phyloP scores from a whole-genome alignment of 2,113 vertebrate species.

The Silurus glanis region DNA sequence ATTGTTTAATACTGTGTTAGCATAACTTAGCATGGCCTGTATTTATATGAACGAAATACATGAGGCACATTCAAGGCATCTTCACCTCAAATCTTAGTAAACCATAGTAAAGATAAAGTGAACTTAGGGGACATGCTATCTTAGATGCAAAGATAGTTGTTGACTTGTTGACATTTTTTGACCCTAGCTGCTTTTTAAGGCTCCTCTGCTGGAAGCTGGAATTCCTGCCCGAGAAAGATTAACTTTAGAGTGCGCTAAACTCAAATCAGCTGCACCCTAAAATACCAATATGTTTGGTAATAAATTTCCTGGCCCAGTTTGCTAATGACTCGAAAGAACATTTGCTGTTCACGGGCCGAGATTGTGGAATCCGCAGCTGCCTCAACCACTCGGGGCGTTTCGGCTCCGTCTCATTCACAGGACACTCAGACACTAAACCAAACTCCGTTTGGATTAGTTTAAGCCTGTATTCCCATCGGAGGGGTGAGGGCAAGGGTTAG shows the following conservation, averaged over 20 bases:
- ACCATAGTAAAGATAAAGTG: not conserved
- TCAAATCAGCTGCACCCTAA: conserved; percentile 73
- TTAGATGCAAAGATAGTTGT: conserved; percentile 15
- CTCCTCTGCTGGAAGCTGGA: conserved; percentile 52
- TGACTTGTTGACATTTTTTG: conserved; percentile 45
- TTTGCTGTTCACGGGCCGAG: conserved; percentile 66
- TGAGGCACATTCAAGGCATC: not conserved
- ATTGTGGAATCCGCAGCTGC: conserved; percentile 74
- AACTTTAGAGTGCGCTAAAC: conserved; percentile 62
- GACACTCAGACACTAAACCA: conserved; percentile 51
- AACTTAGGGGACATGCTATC: not conserved
- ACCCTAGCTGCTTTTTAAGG: conserved; percentile 38
- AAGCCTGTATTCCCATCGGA: conserved; percentile 52
- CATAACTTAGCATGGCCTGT: not conserved
- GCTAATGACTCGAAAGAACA: conserved; percentile 68
- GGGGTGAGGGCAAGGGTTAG: conserved; percentile 64
- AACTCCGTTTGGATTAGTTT: conserved; percentile 61
- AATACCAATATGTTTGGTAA: conserved; percentile 76
- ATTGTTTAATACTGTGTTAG: too few relatives aligned
- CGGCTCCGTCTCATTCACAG: conserved; percentile 58
- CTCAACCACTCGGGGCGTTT: conserved; percentile 67
- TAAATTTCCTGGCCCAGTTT: conserved; percentile 69
- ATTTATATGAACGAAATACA: not conserved
- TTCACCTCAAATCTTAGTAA: not conserved
- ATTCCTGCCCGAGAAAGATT: conserved; percentile 57